Conservation (phyloP, 2,797 vertebrate genomes). For the Mus minutoides region DNA sequence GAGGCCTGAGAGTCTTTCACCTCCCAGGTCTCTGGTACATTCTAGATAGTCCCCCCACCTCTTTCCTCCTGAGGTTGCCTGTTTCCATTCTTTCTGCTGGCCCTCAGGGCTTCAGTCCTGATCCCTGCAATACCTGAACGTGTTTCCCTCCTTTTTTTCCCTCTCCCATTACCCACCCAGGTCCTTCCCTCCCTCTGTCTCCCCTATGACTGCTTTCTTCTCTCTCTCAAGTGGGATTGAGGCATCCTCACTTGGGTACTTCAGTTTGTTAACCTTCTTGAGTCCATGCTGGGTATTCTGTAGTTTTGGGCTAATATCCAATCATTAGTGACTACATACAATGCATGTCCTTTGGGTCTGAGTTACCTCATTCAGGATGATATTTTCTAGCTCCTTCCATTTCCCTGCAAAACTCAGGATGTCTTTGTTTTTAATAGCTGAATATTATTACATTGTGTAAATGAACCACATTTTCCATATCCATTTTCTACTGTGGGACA, state of each 20-base stretch:
- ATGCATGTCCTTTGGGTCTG: background rate
- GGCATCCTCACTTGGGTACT: background rate
- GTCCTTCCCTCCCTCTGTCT: too few relatives aligned
- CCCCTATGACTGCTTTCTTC: background rate
- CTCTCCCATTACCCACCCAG: fast-evolving
- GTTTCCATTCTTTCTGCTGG: too few relatives aligned
- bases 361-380: background rate
- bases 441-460: background rate
- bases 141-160: too few relatives aligned
- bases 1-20: too few relatives aligned
- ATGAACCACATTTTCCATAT: background rate
- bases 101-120: too few relatives aligned
- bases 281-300: background rate
- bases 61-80: too few relatives aligned
- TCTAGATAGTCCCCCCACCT: too few relatives aligned
- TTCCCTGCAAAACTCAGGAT: background rate
- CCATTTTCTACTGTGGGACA: background rate
- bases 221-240: background rate
- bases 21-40: too few relatives aligned
- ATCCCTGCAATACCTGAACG: too few relatives aligned
- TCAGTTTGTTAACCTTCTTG: background rate
- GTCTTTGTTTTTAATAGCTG: background rate
- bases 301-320: background rate
- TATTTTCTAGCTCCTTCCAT: background rate
- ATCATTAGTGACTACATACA: background rate